Evolutionary conservation across 2,797 vertebrate species (phyloP).

Genomic region (Streptopelia turtur): DNA sequence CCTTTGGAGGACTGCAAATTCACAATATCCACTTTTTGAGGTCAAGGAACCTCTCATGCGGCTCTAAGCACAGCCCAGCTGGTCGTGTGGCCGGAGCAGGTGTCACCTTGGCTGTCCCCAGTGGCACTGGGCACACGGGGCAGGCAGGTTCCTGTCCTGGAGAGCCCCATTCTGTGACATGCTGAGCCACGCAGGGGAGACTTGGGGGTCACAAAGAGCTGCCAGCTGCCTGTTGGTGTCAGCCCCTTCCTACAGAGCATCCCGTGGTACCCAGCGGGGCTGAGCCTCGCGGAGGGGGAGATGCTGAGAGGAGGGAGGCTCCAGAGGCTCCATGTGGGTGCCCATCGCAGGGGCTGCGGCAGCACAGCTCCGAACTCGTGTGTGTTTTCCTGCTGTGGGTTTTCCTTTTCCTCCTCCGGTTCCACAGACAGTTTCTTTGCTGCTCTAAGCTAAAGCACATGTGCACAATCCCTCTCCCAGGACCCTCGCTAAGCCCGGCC

Average conservation of each 20-base stretch:
- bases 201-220: background rate
- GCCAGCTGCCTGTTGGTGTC: rapidly evolving
- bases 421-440: background rate
- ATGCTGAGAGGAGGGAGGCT: background rate
- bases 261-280: background rate
- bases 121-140: rapidly evolving
- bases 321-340: rapidly evolving
- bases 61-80: background rate
- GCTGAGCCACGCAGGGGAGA: background rate
- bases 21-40: background rate
- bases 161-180: background rate
- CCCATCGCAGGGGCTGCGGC: rapidly evolving
- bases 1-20: too few relatives aligned
- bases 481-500: background rate
- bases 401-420: background rate
- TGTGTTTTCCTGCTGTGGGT: background rate
- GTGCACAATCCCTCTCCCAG: background rate
- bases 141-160: too few relatives aligned
- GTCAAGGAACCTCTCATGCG: rapidly evolving
- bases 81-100: rapidly evolving
- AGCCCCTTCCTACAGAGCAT: background rate
- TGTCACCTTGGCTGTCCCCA: background rate
- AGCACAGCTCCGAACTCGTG: background rate
- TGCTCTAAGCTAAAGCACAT: background rate
- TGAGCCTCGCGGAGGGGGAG: rapidly evolving